Percentiles rank a stretch among this genome's conserved stretches.
phyloP scores from a whole-genome alignment of 1,140 invertebrate species.

The Antheraea pernyi region DNA sequence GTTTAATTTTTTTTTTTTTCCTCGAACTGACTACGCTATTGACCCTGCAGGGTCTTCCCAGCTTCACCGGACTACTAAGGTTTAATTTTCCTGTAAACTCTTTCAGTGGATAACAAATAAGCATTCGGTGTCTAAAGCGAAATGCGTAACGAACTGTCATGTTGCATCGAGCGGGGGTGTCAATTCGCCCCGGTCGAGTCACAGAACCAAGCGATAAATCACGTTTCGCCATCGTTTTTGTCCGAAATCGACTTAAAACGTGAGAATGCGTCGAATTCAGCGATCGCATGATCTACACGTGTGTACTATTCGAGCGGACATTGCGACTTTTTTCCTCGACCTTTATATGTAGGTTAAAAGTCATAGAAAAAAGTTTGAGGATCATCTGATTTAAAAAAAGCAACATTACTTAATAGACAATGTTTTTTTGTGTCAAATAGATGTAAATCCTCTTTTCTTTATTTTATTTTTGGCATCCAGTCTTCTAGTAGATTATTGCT shows the following conservation, averaged over 20 bases:
- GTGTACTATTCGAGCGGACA: not conserved
- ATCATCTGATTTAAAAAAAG: not conserved
- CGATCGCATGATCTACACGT: conserved; percentile 31
- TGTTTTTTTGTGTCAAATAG: not conserved
- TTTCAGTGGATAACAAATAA: too few species aligned
- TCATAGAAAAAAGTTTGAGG: not conserved
- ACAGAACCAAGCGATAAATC: conserved; percentile 46
- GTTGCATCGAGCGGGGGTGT: conserved; percentile 22
- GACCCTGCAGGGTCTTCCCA: too few species aligned
- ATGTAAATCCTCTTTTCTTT: too few species aligned
- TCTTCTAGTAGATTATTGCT: too few species aligned
- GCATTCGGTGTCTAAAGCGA: not conserved
- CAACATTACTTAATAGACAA: not conserved
- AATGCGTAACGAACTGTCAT: not conserved
- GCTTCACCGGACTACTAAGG: too few species aligned
- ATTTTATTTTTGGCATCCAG: too few species aligned
- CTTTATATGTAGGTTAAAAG: not conserved
- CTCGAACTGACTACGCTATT: too few species aligned
- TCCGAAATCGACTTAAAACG: conserved; percentile 35
- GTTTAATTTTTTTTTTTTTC: too few species aligned
- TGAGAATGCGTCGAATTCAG: conserved; percentile 38
- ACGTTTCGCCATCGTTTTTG: conserved; percentile 42
- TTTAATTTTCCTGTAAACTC: too few species aligned
- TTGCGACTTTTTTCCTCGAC: not conserved
- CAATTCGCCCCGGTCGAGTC: conserved; percentile 8